Percentiles rank a stretch among this genome's conserved stretches.
Evolutionary conservation across 2,797 vertebrate species (phyloP).

Genomic region (Epinephelus malabaricus): DNA sequence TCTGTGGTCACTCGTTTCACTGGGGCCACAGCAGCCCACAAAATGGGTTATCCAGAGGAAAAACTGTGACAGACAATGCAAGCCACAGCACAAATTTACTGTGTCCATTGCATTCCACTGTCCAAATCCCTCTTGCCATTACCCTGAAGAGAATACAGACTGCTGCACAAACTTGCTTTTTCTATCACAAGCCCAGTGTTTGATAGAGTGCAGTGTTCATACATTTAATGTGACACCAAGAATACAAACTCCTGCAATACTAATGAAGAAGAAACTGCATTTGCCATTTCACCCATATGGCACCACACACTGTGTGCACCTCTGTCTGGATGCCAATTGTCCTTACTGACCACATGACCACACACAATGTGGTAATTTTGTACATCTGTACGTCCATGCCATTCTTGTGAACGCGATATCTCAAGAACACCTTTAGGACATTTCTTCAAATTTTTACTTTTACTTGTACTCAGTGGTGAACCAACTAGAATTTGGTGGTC

Average conservation of each 20-base stretch:
- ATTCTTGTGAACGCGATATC: too few relatives aligned
- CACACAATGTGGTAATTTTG: not conserved
- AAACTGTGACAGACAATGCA: too few relatives aligned
- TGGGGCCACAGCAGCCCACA: too few relatives aligned
- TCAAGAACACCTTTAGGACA: too few relatives aligned
- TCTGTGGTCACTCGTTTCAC: too few relatives aligned
- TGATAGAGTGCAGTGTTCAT: not conserved
- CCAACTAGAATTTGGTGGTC: too few relatives aligned
- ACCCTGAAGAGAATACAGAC: slow-evolving; percentile 1
- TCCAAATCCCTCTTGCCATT: not conserved
- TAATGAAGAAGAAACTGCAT: not conserved
- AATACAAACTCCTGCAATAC: slow-evolving; percentile 1
- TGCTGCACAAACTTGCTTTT: not conserved
- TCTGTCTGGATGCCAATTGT: not conserved
- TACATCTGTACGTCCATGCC: too few relatives aligned
- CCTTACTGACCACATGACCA: not conserved
- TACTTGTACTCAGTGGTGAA: too few relatives aligned
- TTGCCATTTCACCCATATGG: not conserved
- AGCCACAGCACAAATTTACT: too few relatives aligned
- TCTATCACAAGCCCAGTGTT: not conserved
- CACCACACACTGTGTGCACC: not conserved
- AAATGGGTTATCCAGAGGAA: too few relatives aligned
- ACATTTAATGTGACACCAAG: not conserved
- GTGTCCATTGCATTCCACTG: not conserved
- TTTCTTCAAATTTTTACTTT: too few relatives aligned